Evolutionary conservation across 2,797 vertebrate genomes (phyloP), one percentile per base, ranked within the genome.

Genomic region (Synanceia verrucosa): DNA sequence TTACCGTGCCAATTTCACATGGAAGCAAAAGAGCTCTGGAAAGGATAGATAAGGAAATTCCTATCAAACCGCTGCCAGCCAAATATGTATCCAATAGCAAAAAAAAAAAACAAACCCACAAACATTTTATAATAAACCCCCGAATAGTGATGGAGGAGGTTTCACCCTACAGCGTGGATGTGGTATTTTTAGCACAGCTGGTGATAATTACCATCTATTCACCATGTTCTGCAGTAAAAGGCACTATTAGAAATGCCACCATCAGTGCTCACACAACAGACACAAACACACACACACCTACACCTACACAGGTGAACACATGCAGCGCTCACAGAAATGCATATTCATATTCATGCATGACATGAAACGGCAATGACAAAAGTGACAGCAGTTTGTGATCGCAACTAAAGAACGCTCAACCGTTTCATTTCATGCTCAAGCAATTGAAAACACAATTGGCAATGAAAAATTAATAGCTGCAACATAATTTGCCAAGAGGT

Each of bases 11-110:
- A 93, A 92, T 94, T 94, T 92, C 92, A 91, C 88, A 91, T 88
- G 88, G 89, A 89, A 90, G 92, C 88, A 87, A 89, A 92, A 83
- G 87, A 86, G 91, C 93, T 94, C 94, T 95, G 94, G 90, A 91
- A 91, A 86, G 83, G 92, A 90, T 76, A 94, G 94, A 95, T 95
- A 95, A 95, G 93, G 81, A 89, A 86, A 92, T 93, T 92, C 90
- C 90, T 91, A 92, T 93, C 86, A 92, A 91, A 93, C 82, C 43
- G 78, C 91, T 93, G 89, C 89, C 92, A 94, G 92, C 91, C 85
- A 94, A 94, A 94, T 92, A 92, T 91, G 87, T 90, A 92, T 93
- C 92, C 91, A 93, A 85, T 88, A 89, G 88, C 90, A 85, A 85
- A 83, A 90, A 90, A 83, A 83, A 72, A 86, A 84, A 83, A 82